phyloP scores from a whole-genome alignment of 2,113 vertebrate species.

The Pimephales promelas region DNA sequence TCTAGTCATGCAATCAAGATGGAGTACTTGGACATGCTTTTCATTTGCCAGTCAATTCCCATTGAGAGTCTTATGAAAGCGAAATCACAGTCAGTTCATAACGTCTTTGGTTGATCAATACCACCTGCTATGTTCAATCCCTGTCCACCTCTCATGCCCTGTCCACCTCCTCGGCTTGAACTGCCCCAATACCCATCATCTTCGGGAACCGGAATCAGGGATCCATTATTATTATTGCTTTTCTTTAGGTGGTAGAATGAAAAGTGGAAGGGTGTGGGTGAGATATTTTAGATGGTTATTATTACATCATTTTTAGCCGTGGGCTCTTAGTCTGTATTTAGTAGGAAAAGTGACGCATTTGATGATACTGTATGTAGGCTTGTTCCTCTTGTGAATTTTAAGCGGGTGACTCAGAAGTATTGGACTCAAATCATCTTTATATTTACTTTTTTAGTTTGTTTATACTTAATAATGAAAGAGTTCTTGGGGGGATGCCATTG shows the following conservation, averaged over 20 bases:
- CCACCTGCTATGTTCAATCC: conserved; percentile 66
- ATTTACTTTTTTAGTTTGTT: neutral
- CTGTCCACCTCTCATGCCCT: conserved; percentile 57
- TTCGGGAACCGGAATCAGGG: neutral
- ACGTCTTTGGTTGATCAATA: conserved; percentile 76
- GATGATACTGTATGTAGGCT: conserved; percentile 30
- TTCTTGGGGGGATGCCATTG: neutral
- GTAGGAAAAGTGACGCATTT: conserved; percentile 5
- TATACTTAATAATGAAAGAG: neutral
- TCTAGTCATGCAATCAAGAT: conserved; percentile 65
- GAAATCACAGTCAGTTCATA: conserved; percentile 79
- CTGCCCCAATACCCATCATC: neutral
- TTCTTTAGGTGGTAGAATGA: neutral
- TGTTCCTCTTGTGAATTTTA: conserved; percentile 50
- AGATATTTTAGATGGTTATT: conserved; percentile 5
- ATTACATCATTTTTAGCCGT: conserved; percentile 24
- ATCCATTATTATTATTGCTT: neutral
- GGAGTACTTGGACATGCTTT: conserved; percentile 68
- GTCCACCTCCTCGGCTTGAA: conserved; percentile 19
- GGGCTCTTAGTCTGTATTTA: conserved; percentile 32
- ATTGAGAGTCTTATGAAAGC: conserved; percentile 77
- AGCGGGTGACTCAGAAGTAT: conserved; percentile 40
- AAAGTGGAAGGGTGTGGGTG: neutral
- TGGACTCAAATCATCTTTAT: conserved; percentile 28
- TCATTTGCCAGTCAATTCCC: conserved; percentile 76